phyloP scores from a whole-genome alignment of 1,140 invertebrate species.

The Listronotus bonariensis region DNA sequence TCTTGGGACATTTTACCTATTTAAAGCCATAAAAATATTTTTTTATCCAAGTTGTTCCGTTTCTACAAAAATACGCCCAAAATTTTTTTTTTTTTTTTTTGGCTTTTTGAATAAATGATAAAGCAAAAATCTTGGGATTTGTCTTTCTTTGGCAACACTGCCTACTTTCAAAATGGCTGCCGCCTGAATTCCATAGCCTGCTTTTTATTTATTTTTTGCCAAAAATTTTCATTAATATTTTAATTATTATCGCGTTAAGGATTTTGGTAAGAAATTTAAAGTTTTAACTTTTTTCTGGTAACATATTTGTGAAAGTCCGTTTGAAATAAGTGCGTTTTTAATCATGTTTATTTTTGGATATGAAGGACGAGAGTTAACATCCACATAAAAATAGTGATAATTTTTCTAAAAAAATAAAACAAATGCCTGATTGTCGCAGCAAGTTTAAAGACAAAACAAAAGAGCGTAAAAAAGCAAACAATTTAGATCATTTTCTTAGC shows the following conservation, averaged over 20 bases:
- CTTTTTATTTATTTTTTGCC: constrained; percentile 37
- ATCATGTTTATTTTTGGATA: constrained; percentile 27
- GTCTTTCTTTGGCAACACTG: constrained; percentile 8
- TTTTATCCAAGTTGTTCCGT: no score
- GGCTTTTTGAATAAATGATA: neutral
- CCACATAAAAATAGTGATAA: constrained; percentile 7
- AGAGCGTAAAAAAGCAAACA: constrained; percentile 18
- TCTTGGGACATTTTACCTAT: neutral
- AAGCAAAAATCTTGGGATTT: neutral
- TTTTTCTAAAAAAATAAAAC: neutral
- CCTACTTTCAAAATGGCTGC: constrained; percentile 24
- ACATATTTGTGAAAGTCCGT: neutral
- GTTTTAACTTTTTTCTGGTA: neutral
- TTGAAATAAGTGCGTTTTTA: neutral
- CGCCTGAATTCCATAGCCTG: constrained; percentile 24
- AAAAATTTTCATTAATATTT: constrained; percentile 27
- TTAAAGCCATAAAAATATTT: neutral
- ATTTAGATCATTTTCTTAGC: constrained; percentile 24
- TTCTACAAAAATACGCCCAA: no score
- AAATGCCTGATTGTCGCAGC: neutral
- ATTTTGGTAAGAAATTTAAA: constrained; percentile 20
- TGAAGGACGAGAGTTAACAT: constrained; percentile 1
- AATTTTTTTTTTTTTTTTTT: no score
- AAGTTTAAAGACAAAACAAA: constrained; percentile 10
- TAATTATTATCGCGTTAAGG: constrained; percentile 25